Evolutionary conservation across 2,888 invertebrate genomes (phyloP).

Genomic region (Trissolcus brochymenae): DNA sequence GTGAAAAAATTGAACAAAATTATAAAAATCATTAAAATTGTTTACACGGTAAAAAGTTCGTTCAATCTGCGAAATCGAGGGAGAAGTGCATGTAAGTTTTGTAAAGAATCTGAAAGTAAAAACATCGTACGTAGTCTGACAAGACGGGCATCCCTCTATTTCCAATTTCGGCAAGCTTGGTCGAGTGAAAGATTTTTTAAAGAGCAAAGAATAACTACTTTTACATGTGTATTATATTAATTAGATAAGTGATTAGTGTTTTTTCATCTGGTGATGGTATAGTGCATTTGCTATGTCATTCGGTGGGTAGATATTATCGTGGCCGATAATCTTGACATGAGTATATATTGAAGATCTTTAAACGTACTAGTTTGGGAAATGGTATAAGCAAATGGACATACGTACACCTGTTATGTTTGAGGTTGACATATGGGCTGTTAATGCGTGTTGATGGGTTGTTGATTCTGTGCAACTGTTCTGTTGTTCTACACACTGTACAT

Average conservation of each 20-base stretch:
- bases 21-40: slow-evolving; percentile 5
- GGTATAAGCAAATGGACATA: slow-evolving; percentile 73
- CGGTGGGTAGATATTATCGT: slow-evolving; percentile 62
- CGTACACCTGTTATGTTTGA: slow-evolving; percentile 66
- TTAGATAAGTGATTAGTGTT: slow-evolving; percentile 72
- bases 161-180: slow-evolving; percentile 74
- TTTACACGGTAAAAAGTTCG: slow-evolving; percentile 61
- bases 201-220: slow-evolving; percentile 64
- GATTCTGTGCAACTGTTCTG: slow-evolving; percentile 62
- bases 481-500: slow-evolving; percentile 61
- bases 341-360: slow-evolving; percentile 31
- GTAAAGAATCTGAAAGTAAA: slow-evolving; percentile 69
- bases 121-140: slow-evolving; percentile 71
- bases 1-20: slow-evolving; percentile 5
- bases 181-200: slow-evolving; percentile 67
- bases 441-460: slow-evolving; percentile 65
- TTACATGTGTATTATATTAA: slow-evolving; percentile 62
- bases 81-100: slow-evolving; percentile 75
- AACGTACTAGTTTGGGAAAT: slow-evolving; percentile 61
- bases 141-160: slow-evolving; percentile 76
- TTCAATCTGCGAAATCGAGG: slow-evolving; percentile 72
- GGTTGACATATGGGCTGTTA: slow-evolving; percentile 66
- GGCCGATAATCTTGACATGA: slow-evolving; percentile 19
- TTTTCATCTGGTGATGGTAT: slow-evolving; percentile 73
- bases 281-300: slow-evolving; percentile 76